Conservation (phyloP, 1,140 invertebrate species). For the Cylas formicarius region DNA sequence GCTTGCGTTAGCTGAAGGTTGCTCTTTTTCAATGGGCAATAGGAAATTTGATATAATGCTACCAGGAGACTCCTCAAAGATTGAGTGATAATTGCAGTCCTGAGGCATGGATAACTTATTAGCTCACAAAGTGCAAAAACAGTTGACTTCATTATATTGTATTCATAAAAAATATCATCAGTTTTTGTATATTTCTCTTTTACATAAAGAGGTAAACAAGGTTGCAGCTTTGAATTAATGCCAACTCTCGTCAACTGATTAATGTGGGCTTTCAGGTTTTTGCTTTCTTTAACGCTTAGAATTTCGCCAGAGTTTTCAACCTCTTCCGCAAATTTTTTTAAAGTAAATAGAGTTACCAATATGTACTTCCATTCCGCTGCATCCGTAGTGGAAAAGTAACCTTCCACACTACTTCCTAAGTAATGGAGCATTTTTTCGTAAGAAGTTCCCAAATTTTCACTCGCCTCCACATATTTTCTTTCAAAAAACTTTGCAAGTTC, state of each 20-base stretch:
- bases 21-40: constrained; percentile 58
- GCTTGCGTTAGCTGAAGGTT: constrained; percentile 44
- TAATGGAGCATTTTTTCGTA: too few species aligned
- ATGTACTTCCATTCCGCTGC: constrained; percentile 36
- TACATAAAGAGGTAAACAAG: constrained; percentile 55
- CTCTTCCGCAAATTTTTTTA: constrained; percentile 31
- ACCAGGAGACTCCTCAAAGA: constrained; percentile 52
- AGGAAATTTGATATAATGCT: constrained; percentile 61
- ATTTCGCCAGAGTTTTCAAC: constrained; percentile 33
- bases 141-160: constrained; percentile 35
- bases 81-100: constrained; percentile 44
- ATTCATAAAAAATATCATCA: constrained; percentile 32
- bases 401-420: constrained; percentile 9
- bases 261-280: constrained; percentile 46
- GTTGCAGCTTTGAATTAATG: constrained; percentile 55
- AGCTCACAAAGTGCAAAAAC: constrained; percentile 34
- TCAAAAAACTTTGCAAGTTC: too few species aligned
- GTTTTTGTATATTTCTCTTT: constrained; percentile 32
- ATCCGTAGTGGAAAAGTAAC: constrained; percentile 12
- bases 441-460: too few species aligned
- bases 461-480: too few species aligned
- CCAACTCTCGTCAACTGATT: constrained; percentile 58
- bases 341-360: constrained; percentile 38
- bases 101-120: constrained; percentile 25
- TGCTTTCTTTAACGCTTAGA: constrained; percentile 53